Conservation (phyloP, 2,113 vertebrate species). For the Bagarius yarrelli region DNA sequence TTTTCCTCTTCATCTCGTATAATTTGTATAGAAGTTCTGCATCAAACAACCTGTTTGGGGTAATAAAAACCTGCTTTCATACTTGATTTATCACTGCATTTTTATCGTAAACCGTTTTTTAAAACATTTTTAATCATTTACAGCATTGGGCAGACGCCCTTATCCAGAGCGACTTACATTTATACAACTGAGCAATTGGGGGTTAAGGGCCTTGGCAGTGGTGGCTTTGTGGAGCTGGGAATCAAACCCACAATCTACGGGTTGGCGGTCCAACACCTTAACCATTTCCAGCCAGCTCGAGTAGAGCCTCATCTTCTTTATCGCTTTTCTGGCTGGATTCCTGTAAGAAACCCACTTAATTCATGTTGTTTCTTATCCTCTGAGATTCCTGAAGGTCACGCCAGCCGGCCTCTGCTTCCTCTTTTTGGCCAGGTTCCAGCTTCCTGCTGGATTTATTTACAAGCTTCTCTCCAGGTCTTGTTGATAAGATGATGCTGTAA, state of each 20-base stretch:
- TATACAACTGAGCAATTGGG: too few species aligned
- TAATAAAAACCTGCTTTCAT: background rate
- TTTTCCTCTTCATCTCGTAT: background rate
- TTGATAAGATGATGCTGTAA: too few species aligned
- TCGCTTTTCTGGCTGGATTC: background rate
- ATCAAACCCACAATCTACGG: background rate
- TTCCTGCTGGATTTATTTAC: too few species aligned
- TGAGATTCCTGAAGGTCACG: constrained; percentile 11
- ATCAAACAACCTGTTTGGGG: background rate
- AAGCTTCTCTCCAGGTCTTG: too few species aligned
- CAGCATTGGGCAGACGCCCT: background rate
- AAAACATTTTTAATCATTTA: background rate
- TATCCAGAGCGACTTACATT: too few species aligned
- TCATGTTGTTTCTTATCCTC: background rate
- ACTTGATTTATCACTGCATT: background rate
- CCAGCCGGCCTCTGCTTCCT: background rate
- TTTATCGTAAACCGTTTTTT: background rate
- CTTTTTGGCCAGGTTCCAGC: background rate
- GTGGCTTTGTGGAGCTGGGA: background rate
- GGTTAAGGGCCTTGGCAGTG: too few species aligned
- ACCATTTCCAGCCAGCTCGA: background rate
- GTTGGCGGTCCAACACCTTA: background rate
- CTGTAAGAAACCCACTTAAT: constrained; percentile 2
- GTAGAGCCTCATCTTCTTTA: background rate
- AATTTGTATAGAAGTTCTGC: background rate